These are phyloP conservation scores for Argyresthia albistria DNA, from an alignment of 2,888 invertebrate genomes.

Conservation along the genomic window DNA sequence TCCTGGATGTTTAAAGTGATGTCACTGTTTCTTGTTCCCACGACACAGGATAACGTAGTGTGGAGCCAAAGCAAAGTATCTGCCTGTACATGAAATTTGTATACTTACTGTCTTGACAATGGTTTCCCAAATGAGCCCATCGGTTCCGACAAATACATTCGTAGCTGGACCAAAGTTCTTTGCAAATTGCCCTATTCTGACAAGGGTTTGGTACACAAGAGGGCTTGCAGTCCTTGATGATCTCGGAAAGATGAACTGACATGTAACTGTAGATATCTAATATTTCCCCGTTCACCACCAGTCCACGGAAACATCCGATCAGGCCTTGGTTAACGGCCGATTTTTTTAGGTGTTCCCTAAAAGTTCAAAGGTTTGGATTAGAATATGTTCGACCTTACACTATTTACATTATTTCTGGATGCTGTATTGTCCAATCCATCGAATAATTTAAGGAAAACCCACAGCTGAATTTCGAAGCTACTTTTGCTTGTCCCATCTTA, in stretches of 20 bases:
- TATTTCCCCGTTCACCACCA: conserved; percentile 93
- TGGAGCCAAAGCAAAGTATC: no score
- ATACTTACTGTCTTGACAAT: conserved; percentile 90
- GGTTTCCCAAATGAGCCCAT: conserved; percentile 92
- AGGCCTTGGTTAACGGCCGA: conserved; percentile 90
- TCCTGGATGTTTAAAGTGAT: no score
- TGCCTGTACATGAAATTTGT: no score
- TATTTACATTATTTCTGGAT: no score
- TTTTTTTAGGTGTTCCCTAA: conserved; percentile 84
- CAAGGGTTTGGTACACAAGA: conserved; percentile 96
- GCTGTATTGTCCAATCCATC: no score
- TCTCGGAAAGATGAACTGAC: conserved; percentile 92
- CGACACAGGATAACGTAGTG: no score
- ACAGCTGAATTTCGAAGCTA: no score
- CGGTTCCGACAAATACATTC: conserved; percentile 93
- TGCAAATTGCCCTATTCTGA: conserved; percentile 91
- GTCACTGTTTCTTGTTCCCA: no score
- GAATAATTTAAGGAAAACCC: no score
- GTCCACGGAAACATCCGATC: conserved; percentile 93
- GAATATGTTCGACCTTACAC: no score
- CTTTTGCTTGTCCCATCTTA: no score
- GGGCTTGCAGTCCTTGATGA: conserved; percentile 93
- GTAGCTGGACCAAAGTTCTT: conserved; percentile 93
- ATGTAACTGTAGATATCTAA: conserved; percentile 93
- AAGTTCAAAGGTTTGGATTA: background rate